These are phyloP conservation scores for Pseudois nayaur DNA, from an alignment of 2,113 vertebrate species.

Conservation along the genomic window DNA sequence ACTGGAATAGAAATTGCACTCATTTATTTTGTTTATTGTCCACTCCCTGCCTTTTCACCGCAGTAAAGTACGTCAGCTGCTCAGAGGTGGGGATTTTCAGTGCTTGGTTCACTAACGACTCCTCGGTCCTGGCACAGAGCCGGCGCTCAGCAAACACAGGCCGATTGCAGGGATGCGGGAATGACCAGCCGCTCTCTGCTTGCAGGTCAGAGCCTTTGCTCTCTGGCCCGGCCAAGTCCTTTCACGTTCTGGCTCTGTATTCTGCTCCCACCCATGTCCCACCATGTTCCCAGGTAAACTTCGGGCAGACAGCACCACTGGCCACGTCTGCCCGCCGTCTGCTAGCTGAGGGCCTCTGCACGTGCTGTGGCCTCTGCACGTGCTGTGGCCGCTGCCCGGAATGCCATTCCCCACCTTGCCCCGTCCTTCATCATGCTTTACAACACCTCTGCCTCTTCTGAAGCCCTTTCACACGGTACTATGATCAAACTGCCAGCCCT, in stretches of 20 bases:
- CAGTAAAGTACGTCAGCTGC: not conserved
- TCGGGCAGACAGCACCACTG: not conserved
- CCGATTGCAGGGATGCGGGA: accelerated
- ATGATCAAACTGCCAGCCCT: too few species aligned
- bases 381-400: not conserved
- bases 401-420: accelerated
- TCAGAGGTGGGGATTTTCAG: not conserved
- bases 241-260: not conserved
- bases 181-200: not conserved
- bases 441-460: not conserved
- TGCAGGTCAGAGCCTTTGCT: not conserved
- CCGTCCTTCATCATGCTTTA: not conserved
- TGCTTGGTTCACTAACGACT: not conserved
- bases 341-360: not conserved
- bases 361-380: accelerated
- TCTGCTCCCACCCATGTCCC: not conserved
- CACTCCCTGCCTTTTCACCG: not conserved
- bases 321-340: accelerated
- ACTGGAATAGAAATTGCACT: accelerated
- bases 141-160: not conserved
- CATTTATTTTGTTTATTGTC: not conserved
- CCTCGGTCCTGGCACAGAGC: not conserved
- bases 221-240: not conserved
- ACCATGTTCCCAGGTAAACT: not conserved
- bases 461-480: not conserved